Evolutionary conservation across 2,888 invertebrate species (phyloP), one percentile per base, ranked within the genome.

Genomic region (Synanthedon vespiformis): DNA sequence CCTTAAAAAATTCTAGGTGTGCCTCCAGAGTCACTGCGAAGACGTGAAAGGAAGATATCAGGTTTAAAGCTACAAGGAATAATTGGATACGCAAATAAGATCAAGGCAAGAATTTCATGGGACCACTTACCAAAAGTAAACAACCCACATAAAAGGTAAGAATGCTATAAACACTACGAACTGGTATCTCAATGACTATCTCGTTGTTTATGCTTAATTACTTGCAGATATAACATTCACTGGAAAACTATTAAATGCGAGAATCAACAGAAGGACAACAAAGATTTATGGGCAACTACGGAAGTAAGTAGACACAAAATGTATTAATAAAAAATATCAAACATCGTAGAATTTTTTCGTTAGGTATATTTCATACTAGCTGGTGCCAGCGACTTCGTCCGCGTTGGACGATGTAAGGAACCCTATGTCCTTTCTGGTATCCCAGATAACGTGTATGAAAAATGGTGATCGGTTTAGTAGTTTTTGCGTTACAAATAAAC

Each of bases 241-340:
- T 86, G 86, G 86, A 75, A 65, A 58, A 72, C 74, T 1, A 57
- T 67, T 13, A 74, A 85, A 61, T 82, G 82, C 60, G 72, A 72
- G 57, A 73, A 79, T 55, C 72, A 74, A 27, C 70, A 70, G 56
- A 75, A 74, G 53, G 65, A 70, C 53, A 77, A 75, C 60, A 83
- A 86, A 61, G 86, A 80, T 55, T 70, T 88, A 52, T 78, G 85
- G 1, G 89, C 88, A 10, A 84, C 80, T n/a, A 89, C 90, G 16
- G 86, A 88, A 77, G 90, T 90, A 80, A 62, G 34, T 34, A 34
- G 34, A 34, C 34, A 10, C 10, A 34, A 34, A 34, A 27, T 27
- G 8, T n/a, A 4, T 8, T 18, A 2, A 34, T 6, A 34, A 34
- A 34, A 34, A 10, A 34, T 4, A 4, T 22, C 22, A 22, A 22